phyloP scores from a whole-genome alignment of 2,888 invertebrate genomes.

The Stenichneumon culpator region DNA sequence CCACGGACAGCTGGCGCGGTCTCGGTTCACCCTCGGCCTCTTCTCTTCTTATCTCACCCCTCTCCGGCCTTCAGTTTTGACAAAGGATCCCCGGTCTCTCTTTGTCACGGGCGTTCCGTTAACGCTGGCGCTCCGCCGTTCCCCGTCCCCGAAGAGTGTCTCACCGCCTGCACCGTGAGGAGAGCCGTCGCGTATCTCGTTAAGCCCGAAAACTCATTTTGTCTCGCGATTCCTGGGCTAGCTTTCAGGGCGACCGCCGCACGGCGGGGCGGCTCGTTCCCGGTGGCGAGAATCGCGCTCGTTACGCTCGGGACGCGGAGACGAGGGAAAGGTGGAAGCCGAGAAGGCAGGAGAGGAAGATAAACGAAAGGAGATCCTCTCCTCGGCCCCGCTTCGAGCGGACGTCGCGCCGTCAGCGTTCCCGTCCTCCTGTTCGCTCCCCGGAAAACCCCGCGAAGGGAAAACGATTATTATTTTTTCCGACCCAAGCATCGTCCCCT shows the following conservation, averaged over 20 bases:
- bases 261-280: conserved; percentile 1
- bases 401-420: conserved; percentile 5
- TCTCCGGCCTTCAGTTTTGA: conserved; percentile 55
- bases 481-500: background rate
- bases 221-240: conserved; percentile 44
- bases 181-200: conserved; percentile 49
- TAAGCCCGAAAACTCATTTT: conserved; percentile 61
- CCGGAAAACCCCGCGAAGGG: conserved; percentile 25
- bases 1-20: conserved; percentile 35
- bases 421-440: conserved; percentile 1
- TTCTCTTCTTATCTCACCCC: conserved; percentile 23
- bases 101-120: conserved; percentile 42
- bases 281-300: conserved; percentile 42
- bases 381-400: conserved; percentile 20
- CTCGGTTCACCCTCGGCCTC: conserved; percentile 22
- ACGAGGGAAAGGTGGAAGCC: conserved; percentile 44
- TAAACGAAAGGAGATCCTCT: conserved; percentile 60
- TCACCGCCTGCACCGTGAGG: conserved; percentile 38
- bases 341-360: conserved; percentile 48
- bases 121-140: conserved; percentile 53
- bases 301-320: conserved; percentile 50
- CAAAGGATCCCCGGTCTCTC: conserved; percentile 54
- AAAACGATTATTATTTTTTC: conserved; percentile 35
- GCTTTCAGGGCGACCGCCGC: conserved; percentile 20
- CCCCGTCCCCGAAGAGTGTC: conserved; percentile 54